These are phyloP conservation scores for Fragum fragum DNA, from an alignment of 2,888 invertebrate species.

Conservation along the genomic window DNA sequence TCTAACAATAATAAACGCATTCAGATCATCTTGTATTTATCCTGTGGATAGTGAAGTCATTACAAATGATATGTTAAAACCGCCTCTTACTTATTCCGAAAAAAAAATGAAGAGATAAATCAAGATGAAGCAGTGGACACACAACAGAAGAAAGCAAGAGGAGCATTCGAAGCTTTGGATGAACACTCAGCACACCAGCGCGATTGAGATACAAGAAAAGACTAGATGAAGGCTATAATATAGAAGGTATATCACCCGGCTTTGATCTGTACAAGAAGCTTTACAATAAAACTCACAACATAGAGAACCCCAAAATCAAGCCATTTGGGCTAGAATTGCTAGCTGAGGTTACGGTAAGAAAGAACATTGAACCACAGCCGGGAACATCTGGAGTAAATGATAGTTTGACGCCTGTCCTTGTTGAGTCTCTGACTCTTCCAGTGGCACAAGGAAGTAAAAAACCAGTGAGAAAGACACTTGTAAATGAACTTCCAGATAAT, in stretches of 20 bases:
- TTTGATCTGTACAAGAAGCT: neutral
- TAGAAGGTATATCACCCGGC: neutral
- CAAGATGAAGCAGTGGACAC: too few relatives aligned
- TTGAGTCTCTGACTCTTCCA: conserved; percentile 4
- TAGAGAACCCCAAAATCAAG: too few relatives aligned
- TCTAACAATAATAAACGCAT: conserved; percentile 47
- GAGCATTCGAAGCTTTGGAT: too few relatives aligned
- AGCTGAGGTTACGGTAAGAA: too few relatives aligned
- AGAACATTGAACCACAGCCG: too few relatives aligned
- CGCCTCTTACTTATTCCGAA: neutral
- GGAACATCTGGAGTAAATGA: too few relatives aligned
- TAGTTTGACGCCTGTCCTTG: conserved; percentile 10
- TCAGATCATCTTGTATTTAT: conserved; percentile 44
- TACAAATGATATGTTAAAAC: conserved; percentile 26
- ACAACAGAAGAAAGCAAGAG: too few relatives aligned
- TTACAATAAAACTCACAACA: neutral
- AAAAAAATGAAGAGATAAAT: neutral
- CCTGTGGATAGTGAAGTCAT: conserved; percentile 46
- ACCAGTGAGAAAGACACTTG: neutral
- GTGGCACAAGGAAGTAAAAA: conserved; percentile 6
- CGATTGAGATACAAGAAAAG: neutral
- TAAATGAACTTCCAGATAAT: conserved; percentile 25
- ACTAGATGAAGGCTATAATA: neutral
- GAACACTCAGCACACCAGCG: too few relatives aligned
- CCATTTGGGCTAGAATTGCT: too few relatives aligned